These are phyloP conservation scores for Entelurus aequoreus DNA, from an alignment of 2,113 vertebrate species.

Conservation along the genomic window DNA sequence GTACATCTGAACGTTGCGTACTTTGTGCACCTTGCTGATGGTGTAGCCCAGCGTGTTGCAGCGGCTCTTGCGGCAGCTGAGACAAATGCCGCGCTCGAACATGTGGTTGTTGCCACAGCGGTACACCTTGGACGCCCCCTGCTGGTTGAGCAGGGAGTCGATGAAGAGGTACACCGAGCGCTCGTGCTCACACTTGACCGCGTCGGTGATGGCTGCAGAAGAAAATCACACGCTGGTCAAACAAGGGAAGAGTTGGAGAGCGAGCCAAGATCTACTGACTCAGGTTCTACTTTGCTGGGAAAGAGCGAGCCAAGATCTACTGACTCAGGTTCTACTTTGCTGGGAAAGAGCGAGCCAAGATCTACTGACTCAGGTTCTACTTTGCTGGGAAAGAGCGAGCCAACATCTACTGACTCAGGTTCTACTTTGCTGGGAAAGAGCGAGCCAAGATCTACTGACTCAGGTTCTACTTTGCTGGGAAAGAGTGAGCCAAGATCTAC, in stretches of 20 bases:
- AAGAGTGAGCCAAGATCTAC: too few species aligned
- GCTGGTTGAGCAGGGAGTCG: conserved; percentile 70
- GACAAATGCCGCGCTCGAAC: conserved; percentile 73
- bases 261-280: not conserved
- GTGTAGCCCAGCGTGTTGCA: conserved; percentile 73
- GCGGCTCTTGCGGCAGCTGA: conserved; percentile 67
- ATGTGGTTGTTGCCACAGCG: conserved; percentile 61
- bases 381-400: too few species aligned
- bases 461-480: too few species aligned
- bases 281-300: not conserved
- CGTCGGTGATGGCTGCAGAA: conserved; percentile 63
- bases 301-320: too few species aligned
- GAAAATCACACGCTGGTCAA: not conserved
- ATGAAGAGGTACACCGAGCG: conserved; percentile 76
- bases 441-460: too few species aligned
- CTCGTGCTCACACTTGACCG: conserved; percentile 74
- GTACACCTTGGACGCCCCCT: conserved; percentile 60
- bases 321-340: conserved; percentile 17
- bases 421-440: too few species aligned
- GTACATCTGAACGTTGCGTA: conserved; percentile 66
- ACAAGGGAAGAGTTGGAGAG: too few species aligned
- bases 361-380: too few species aligned
- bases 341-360: too few species aligned
- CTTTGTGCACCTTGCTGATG: conserved; percentile 58
- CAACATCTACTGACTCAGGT: too few species aligned